Evolutionary conservation across 1,140 invertebrate genomes (phyloP).

Genomic region (Pseudomyrmex sp.): DNA sequence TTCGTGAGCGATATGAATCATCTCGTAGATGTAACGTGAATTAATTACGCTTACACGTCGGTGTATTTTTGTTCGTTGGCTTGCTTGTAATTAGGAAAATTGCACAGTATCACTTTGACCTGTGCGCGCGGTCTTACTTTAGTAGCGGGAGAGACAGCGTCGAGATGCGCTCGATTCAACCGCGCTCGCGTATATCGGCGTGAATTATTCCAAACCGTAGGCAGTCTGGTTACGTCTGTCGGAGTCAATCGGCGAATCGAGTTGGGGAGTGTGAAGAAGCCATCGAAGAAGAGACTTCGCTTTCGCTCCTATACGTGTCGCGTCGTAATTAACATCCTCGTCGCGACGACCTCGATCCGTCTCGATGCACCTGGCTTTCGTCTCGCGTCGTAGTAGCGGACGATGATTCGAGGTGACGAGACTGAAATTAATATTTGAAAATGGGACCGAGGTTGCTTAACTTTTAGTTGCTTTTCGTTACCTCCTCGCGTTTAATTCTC

Average conservation of each 20-base stretch:
- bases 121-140: slow-evolving; percentile 21
- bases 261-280: slow-evolving; percentile 63
- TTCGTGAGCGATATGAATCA: slow-evolving; percentile 52
- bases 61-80: slow-evolving; percentile 11
- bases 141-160: slow-evolving; percentile 3
- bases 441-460: slow-evolving; percentile 54
- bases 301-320: slow-evolving; percentile 69
- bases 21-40: slow-evolving; percentile 30
- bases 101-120: slow-evolving; percentile 10
- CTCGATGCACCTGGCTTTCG: slow-evolving; percentile 79
- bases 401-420: slow-evolving; percentile 68
- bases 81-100: slow-evolving; percentile 49
- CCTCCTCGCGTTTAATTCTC: slow-evolving; percentile 11
- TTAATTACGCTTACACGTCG: slow-evolving; percentile 46
- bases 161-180: neutral
- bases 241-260: slow-evolving; percentile 65
- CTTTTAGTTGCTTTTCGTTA: slow-evolving; percentile 7
- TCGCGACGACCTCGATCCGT: slow-evolving; percentile 77
- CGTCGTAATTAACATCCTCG: slow-evolving; percentile 81
- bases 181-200: slow-evolving; percentile 7
- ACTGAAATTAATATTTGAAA: slow-evolving; percentile 74
- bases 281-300: slow-evolving; percentile 71
- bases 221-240: slow-evolving; percentile 67
- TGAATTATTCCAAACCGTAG: slow-evolving; percentile 70
- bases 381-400: slow-evolving; percentile 63